Evolutionary conservation across 2,113 vertebrate genomes (phyloP).

Genomic region (Myrmecobius fasciatus): DNA sequence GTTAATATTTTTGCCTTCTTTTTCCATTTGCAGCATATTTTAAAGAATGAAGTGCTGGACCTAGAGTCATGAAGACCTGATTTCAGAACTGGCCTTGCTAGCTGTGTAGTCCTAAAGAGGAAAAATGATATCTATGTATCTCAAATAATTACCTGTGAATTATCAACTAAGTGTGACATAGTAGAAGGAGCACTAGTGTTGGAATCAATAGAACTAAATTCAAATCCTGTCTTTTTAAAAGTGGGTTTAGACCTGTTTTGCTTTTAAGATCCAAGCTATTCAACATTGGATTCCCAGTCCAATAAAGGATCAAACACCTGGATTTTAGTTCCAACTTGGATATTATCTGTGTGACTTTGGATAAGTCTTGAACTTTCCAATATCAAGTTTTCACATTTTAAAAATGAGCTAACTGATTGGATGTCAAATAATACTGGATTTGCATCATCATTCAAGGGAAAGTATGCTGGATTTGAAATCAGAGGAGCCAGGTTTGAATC

Average conservation of each 20-base stretch:
- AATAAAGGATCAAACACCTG: background rate
- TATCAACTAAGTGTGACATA: background rate
- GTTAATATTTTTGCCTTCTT: background rate
- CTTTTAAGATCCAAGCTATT: background rate
- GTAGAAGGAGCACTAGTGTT: background rate
- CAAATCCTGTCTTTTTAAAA: background rate
- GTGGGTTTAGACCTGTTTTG: background rate
- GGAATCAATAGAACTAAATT: background rate
- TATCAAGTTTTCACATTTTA: background rate
- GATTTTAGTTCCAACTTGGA: background rate
- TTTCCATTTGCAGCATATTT: background rate
- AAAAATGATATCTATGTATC: background rate
- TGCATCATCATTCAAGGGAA: background rate
- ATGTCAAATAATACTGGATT: background rate
- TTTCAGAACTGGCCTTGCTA: background rate
- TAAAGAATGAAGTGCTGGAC: background rate
- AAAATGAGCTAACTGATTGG: background rate
- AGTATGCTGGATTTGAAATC: background rate
- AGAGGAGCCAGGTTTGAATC: background rate
- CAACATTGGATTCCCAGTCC: too few species aligned
- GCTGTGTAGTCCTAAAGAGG: background rate
- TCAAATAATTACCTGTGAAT: background rate
- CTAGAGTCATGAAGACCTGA: background rate
- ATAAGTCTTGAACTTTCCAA: background rate
- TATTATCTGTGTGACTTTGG: background rate